These are phyloP conservation scores for Poeciliopsis retropinna DNA, from an alignment of 2,113 vertebrate species.

Conservation along the genomic window DNA sequence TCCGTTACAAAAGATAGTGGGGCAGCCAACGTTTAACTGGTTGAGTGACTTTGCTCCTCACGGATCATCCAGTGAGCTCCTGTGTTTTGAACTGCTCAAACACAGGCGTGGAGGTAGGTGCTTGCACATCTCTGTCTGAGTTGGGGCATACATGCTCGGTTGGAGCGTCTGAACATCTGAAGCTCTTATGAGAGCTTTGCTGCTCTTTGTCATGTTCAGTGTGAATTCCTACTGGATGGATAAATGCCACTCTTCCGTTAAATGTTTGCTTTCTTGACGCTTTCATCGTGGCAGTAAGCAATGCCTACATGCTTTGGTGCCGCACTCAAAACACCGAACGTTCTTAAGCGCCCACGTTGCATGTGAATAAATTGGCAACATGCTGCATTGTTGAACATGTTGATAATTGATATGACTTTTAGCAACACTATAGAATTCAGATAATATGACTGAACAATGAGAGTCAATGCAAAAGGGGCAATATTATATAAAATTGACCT, in stretches of 20 bases:
- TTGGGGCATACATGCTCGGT: neutral
- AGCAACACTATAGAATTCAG: no score
- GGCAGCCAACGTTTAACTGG: conserved; percentile 50
- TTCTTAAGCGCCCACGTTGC: neutral
- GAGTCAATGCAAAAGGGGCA: no score
- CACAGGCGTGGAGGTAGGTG: neutral
- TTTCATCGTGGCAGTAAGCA: neutral
- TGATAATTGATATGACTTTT: no score
- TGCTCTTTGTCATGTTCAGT: neutral
- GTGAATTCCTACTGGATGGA: conserved; percentile 7
- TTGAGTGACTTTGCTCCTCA: conserved; percentile 37
- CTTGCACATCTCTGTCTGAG: neutral
- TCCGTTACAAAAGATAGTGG: conserved; percentile 60
- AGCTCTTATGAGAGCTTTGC: neutral
- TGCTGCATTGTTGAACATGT: no score
- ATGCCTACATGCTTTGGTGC: neutral
- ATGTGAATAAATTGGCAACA: no score
- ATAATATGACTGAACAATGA: no score
- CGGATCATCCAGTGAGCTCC: conserved; percentile 11
- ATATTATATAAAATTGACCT: no score
- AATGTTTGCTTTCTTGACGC: neutral
- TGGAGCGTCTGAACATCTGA: neutral
- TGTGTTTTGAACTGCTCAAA: conserved; percentile 16
- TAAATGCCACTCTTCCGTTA: neutral
- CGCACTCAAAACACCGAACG: neutral